These are phyloP conservation scores for Pteropus alecto DNA, from an alignment of 2,113 vertebrate genomes.

Conservation along the genomic window DNA sequence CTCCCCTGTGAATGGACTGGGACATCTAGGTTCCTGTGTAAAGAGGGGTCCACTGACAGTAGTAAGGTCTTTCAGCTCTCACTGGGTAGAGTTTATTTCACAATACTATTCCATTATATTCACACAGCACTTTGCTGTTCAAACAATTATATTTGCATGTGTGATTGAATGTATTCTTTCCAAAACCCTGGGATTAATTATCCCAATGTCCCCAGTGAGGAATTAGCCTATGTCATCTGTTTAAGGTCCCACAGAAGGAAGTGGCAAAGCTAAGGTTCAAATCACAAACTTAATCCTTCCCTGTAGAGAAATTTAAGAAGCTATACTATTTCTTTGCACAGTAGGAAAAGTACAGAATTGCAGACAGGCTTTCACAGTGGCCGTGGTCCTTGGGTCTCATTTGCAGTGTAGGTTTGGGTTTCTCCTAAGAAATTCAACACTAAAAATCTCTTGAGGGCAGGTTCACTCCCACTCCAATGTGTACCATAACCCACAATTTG, in stretches of 20 bases:
- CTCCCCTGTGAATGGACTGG: neutral
- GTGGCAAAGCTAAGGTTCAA: neutral
- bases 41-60: neutral
- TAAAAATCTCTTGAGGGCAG: neutral
- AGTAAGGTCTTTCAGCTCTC: neutral
- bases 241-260: neutral
- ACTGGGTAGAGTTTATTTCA: neutral
- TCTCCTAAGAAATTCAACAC: neutral
- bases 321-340: neutral
- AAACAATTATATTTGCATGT: neutral
- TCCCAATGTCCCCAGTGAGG: neutral
- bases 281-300: neutral
- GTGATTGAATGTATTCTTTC: constrained; percentile 9
- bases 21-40: neutral
- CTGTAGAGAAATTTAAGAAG: neutral
- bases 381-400: neutral
- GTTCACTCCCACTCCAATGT: neutral
- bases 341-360: neutral
- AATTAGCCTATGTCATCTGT: neutral
- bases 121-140: neutral
- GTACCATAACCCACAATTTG: neutral
- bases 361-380: neutral
- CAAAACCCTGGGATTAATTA: neutral
- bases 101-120: neutral
- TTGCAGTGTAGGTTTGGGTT: neutral